phyloP scores from a whole-genome alignment of 2,888 invertebrate genomes.

The Leucozona laternaria region DNA sequence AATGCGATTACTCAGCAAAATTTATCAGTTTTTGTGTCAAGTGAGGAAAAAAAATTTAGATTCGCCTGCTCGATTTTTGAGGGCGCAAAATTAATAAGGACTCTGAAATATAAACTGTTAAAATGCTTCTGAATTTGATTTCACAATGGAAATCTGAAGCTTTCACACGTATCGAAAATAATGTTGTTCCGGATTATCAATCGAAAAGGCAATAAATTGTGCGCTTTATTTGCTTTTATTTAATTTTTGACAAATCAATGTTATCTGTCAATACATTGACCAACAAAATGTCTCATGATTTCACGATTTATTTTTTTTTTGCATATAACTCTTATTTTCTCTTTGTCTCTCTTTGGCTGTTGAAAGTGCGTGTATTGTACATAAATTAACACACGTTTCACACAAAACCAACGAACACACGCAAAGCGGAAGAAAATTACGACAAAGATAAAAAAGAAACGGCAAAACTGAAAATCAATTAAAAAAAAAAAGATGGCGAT shows the following conservation, averaged over 20 bases:
- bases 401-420: conserved; percentile 15
- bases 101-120: too few relatives aligned
- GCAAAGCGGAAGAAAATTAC: conserved; percentile 26
- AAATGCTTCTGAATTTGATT: too few relatives aligned
- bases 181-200: too few relatives aligned
- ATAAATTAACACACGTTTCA: conserved; percentile 13
- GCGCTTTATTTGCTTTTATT: neutral
- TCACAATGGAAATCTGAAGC: too few relatives aligned
- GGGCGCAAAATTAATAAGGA: too few relatives aligned
- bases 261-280: conserved; percentile 10
- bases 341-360: neutral
- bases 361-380: conserved; percentile 6
- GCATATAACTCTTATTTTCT: neutral
- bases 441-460: conserved; percentile 16
- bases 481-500: conserved; percentile 40
- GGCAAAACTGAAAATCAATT: conserved; percentile 55
- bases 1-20: too few relatives aligned
- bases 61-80: too few relatives aligned
- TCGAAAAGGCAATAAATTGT: too few relatives aligned
- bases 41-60: too few relatives aligned
- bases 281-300: neutral
- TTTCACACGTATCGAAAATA: too few relatives aligned
- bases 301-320: neutral
- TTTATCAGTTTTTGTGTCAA: too few relatives aligned
- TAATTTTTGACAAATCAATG: neutral